Conservation (phyloP, 2,888 invertebrate genomes). For the Zootermopsis nevadensis region DNA sequence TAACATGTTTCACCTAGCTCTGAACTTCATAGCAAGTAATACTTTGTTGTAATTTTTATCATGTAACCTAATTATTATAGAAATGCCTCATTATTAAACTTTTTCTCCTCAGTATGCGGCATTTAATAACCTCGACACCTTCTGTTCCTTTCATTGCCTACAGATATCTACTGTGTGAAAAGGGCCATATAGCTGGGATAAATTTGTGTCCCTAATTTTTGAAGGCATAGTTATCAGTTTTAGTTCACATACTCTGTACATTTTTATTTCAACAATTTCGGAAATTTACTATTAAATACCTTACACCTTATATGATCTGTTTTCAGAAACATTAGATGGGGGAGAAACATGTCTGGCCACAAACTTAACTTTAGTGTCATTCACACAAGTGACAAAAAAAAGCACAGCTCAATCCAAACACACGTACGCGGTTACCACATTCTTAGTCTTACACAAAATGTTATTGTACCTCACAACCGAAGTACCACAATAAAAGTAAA, state of each 20-base stretch:
- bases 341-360: not conserved
- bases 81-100: too few species aligned
- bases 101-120: too few species aligned
- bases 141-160: too few species aligned
- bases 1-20: too few species aligned
- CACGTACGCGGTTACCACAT: not conserved
- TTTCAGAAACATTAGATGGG: not conserved
- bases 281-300: conserved; percentile 9
- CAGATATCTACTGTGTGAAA: too few species aligned
- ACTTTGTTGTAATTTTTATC: too few species aligned
- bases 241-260: conserved; percentile 6
- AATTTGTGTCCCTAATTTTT: too few species aligned
- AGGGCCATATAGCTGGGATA: too few species aligned
- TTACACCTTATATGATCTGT: conserved; percentile 7
- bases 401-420: conserved; percentile 34
- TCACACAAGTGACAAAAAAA: conserved; percentile 29
- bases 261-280: conserved; percentile 32
- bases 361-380: conserved; percentile 20
- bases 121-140: too few species aligned
- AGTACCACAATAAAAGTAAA: conserved; percentile 29
- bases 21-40: too few species aligned
- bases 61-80: too few species aligned
- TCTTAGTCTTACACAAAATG: not conserved
- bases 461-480: conserved; percentile 28
- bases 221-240: not conserved